Evolutionary conservation across 2,888 invertebrate genomes (phyloP), one percentile per base, ranked within the genome.

Genomic region (Caenorhabditis macrosperma): DNA sequence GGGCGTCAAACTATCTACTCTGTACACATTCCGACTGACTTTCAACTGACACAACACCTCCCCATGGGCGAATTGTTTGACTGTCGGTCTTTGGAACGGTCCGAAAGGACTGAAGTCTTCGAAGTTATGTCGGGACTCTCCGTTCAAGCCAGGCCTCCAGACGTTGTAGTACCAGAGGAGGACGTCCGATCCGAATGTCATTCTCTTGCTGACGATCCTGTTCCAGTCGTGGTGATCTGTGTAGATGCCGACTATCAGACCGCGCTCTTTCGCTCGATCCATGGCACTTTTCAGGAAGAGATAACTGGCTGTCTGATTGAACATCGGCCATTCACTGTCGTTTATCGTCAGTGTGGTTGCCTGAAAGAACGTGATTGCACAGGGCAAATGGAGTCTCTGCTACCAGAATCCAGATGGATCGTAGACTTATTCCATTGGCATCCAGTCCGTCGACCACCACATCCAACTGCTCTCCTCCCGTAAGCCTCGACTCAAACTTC

Each of bases 401-500:
- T n/a, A 74, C 74, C 33, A 76, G 71, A 28, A 82, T 63, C 84
- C 84, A 84, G 24, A 84, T 30, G 24, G 69, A 10, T 22, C 72
- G 26, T 28, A 84, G 44, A 12, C 54, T 71, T 28, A 83, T 38
- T 30, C 77, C 82, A 5, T 54, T 28, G 38, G 33, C 33, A 22
- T 26, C 68, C 22, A 81, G 57, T 9, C 54, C 67, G 35, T 71
- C 59, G 66, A 77, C 72, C 24, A 74, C 30, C 30, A 80, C 72
- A 41, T 75, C 72, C 24, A 83, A 24, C 46, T 83, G 83, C 22
- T 55, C 35, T n/a, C 44, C 28, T 28, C 72, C 79, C 3, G 33
- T 3, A 17, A 77, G 72, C 33, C 46, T 50, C 9, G 60, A 66
- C 12, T 61, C 2, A 4, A 71, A 69, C 55, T 67, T 50, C 12